These are phyloP conservation scores for Triplophysa rosa DNA, from an alignment of 2,113 vertebrate species.

Conservation along the genomic window DNA sequence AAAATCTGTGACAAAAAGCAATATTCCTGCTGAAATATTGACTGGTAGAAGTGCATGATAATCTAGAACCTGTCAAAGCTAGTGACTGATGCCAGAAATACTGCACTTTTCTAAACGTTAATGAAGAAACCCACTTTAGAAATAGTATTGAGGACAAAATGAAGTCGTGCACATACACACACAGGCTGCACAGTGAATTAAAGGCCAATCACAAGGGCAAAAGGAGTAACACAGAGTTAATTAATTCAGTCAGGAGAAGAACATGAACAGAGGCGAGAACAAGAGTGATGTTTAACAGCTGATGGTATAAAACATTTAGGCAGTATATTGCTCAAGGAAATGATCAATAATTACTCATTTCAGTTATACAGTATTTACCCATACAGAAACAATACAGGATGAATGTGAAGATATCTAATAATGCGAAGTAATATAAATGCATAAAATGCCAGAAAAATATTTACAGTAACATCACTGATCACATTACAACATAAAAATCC, in stretches of 20 bases:
- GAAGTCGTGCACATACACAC: background rate
- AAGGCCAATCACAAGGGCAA: constrained; percentile 7
- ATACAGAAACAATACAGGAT: too few relatives aligned
- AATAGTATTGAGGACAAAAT: background rate
- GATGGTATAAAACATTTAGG: background rate
- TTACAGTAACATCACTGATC: too few relatives aligned
- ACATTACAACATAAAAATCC: too few relatives aligned
- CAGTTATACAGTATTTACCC: too few relatives aligned
- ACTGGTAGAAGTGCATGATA: background rate
- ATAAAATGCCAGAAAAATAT: too few relatives aligned
- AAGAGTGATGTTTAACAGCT: background rate
- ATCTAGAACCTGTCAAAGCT: constrained; percentile 11
- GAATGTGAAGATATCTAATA: too few relatives aligned
- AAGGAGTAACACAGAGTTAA: constrained; percentile 9
- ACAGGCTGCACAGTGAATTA: constrained; percentile 11
- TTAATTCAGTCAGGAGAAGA: background rate
- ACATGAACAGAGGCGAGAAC: background rate
- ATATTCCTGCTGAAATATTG: background rate
- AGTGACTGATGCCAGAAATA: background rate
- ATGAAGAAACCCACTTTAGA: background rate
- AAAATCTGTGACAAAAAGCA: background rate
- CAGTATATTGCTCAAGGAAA: too few relatives aligned
- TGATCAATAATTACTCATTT: too few relatives aligned
- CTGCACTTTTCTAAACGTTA: background rate
- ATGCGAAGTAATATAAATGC: too few relatives aligned